Evolutionary conservation across 2,888 invertebrate genomes (phyloP).

Genomic region (Nephrotoma appendiculata): DNA sequence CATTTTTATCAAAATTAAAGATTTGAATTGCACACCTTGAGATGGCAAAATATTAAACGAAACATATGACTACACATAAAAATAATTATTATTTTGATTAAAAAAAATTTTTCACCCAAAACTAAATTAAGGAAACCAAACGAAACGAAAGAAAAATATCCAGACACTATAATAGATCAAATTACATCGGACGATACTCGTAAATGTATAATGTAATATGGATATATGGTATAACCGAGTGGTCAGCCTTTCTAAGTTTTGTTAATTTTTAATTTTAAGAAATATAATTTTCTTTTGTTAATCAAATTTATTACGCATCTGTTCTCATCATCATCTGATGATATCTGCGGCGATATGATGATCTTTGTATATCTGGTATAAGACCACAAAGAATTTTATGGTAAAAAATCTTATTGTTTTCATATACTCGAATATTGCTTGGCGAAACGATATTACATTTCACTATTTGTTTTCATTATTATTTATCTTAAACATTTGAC

Average conservation of each 20-base stretch:
- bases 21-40: not conserved
- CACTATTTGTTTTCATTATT: not conserved
- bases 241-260: not conserved
- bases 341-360: not conserved
- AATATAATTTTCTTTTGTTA: not conserved
- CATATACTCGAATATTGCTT: not conserved
- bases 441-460: not conserved
- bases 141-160: not conserved
- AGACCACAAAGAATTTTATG: not conserved
- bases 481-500: not conserved
- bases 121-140: not conserved
- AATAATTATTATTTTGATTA: not conserved
- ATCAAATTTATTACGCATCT: slow-evolving; percentile 2
- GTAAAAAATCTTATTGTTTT: not conserved
- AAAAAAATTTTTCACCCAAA: not conserved
- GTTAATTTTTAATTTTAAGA: not conserved
- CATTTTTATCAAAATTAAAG: not conserved
- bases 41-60: not conserved
- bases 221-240: not conserved
- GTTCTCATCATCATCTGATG: not conserved
- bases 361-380: not conserved
- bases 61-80: not conserved
- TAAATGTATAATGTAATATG: not conserved
- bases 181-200: not conserved
- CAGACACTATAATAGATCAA: not conserved